Percentiles rank a stretch among this genome's conserved stretches.
phyloP scores from a whole-genome alignment of 1,140 invertebrate species.

The Streblospio benedicti region DNA sequence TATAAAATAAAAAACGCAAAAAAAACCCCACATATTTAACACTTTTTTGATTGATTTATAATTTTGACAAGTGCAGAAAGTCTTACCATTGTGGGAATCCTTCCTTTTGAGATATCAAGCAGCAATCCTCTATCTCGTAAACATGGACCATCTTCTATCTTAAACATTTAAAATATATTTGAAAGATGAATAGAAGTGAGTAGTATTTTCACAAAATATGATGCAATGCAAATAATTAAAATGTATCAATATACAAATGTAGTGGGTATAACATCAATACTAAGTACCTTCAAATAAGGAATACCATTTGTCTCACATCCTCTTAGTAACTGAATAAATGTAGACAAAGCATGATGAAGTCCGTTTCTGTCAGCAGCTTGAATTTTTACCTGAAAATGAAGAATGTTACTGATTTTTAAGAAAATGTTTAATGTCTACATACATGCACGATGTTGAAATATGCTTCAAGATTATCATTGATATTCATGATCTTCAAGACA shows the following conservation, averaged over 20 bases:
- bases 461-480: too few relatives aligned
- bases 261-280: too few relatives aligned
- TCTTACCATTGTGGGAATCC: constrained; percentile 54
- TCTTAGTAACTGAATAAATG: constrained; percentile 56
- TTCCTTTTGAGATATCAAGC: constrained; percentile 57
- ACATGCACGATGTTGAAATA: too few relatives aligned
- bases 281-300: constrained; percentile 48
- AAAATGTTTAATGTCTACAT: constrained; percentile 40
- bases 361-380: constrained; percentile 52
- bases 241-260: too few relatives aligned
- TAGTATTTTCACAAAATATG: neutral
- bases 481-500: too few relatives aligned
- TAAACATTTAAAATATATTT: constrained; percentile 15
- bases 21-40: neutral
- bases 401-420: constrained; percentile 11
- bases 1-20: too few relatives aligned
- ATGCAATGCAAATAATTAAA: too few relatives aligned
- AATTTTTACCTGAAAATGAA: constrained; percentile 50
- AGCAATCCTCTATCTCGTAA: constrained; percentile 55
- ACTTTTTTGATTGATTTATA: neutral
- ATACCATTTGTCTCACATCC: constrained; percentile 49
- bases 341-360: constrained; percentile 56
- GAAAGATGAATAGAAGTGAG: constrained; percentile 19
- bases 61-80: neutral
- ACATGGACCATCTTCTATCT: constrained; percentile 58